These are phyloP conservation scores for Leptura quadrifasciata DNA, from an alignment of 2,888 invertebrate genomes.

Conservation along the genomic window DNA sequence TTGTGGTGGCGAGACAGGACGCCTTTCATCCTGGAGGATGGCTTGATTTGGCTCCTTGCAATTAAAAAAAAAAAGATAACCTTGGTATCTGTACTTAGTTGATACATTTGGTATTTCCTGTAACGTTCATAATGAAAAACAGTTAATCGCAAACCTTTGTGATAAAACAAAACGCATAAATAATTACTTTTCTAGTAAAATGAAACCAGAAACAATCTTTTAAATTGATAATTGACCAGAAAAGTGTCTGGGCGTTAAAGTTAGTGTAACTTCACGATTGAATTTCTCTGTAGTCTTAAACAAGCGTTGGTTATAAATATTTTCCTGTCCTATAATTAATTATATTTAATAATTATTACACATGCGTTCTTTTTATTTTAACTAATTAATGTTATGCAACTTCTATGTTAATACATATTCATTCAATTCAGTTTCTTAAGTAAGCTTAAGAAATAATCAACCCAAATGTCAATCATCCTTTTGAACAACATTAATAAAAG, in stretches of 20 bases:
- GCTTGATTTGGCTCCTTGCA: neutral
- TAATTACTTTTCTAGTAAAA: neutral
- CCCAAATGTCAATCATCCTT: neutral
- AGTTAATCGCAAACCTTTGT: neutral
- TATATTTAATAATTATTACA: neutral
- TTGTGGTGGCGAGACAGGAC: neutral
- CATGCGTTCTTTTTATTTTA: neutral
- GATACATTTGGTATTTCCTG: neutral
- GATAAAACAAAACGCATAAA: neutral
- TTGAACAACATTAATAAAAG: neutral
- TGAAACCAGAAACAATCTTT: neutral
- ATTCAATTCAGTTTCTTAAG: too few relatives aligned
- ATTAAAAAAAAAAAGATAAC: too few relatives aligned
- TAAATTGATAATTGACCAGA: neutral
- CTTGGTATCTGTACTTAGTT: neutral
- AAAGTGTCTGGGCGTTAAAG: neutral
- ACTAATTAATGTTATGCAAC: neutral
- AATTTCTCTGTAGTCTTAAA: neutral
- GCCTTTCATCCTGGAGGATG: conserved; percentile 5
- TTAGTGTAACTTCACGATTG: neutral
- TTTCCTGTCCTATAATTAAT: neutral
- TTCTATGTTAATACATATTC: neutral
- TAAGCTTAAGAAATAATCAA: neutral
- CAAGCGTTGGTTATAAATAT: neutral
- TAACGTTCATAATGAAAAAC: too few relatives aligned